phyloP scores from a whole-genome alignment of 2,797 vertebrate genomes.

The Cirrhinus molitorella region DNA sequence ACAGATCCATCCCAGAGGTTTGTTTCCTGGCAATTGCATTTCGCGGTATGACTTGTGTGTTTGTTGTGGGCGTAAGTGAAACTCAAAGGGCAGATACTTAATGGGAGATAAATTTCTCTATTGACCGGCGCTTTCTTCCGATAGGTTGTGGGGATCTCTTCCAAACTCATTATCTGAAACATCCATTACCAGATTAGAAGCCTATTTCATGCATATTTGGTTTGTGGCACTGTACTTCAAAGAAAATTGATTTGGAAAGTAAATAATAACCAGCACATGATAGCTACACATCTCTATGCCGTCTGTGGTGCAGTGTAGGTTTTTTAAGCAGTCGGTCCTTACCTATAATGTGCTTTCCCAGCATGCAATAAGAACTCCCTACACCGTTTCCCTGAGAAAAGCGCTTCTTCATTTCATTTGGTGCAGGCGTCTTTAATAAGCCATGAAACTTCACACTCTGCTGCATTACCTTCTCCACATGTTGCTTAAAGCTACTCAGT shows the following conservation, averaged over 20 bases:
- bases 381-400: conserved; percentile 21
- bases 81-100: conserved; percentile 43
- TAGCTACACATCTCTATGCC: conserved; percentile 1
- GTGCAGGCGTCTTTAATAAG: conserved; percentile 40
- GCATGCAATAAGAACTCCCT: conserved; percentile 25
- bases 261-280: conserved; percentile 35
- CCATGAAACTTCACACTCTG: conserved; percentile 23
- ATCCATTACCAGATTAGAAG: conserved; percentile 37
- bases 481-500: conserved; percentile 36
- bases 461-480: conserved; percentile 27
- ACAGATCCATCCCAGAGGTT: conserved; percentile 59
- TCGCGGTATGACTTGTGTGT: conserved; percentile 30
- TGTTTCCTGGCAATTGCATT: conserved; percentile 44
- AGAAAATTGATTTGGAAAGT: conserved; percentile 32
- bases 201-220: conserved; percentile 26
- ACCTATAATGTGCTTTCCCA: background rate
- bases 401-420: conserved; percentile 27
- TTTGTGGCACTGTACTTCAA: conserved; percentile 20
- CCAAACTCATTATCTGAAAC: conserved; percentile 41
- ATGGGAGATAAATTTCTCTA: conserved; percentile 45
- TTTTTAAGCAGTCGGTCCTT: conserved; percentile 12
- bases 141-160: conserved; percentile 23
- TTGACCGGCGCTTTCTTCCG: conserved; percentile 21
- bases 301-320: background rate
- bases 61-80: conserved; percentile 40